Base-by-base conservation (phyloP, 2,797 vertebrate genomes). In the Centropyge bicolor region DNA sequence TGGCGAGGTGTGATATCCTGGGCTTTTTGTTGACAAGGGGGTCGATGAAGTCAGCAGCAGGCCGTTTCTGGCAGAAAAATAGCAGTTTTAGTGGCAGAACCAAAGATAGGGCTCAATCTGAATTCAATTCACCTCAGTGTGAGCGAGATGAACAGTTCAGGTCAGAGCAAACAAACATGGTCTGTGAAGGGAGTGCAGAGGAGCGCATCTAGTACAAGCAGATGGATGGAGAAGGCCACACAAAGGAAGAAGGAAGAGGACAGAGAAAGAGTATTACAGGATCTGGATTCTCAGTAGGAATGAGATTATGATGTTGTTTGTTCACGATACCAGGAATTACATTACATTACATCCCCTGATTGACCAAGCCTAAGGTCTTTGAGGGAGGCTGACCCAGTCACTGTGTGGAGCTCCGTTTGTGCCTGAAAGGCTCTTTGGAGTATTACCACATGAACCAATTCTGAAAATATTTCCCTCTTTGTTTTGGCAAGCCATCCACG, bases 11-110 rank as follows among this genome's bases (percentile, higher is more conserved):
- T 0, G 98, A 99, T 90, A 99, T 97, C 87, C 98, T 92, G 71
- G 97, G 97, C 90, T 98, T 99, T 90, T 99, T 99, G 94, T 93
- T 97, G 90, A 91, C 94, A 60, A 98, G 83, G 1, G 98, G 97
- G 86, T 99, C 98, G 1, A 97, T 98, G 81, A 98, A 98, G 17
- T 99, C 98, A 17, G 91, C 93, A 11, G 96, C 96, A 0, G 96
- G 90, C 65, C 98, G 96, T 94, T 99, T 99, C 98, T 99, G 88
- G 73, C 0, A 87, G n/a, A 68, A 70, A 40, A 70, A 82, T 0
- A 31, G 19, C 19, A 22, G 22, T 38, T 79, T 86, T 48, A 89
- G 48, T 24, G 41, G 24, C 20, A 36, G 24, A 71, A 48, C 22
- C 8, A 59, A 10, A 67, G 51, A 82, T 1, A 17, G 4, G 8